Evolutionary conservation across 2,113 vertebrate species (phyloP).

Genomic region (Crypturellus undulatus): DNA sequence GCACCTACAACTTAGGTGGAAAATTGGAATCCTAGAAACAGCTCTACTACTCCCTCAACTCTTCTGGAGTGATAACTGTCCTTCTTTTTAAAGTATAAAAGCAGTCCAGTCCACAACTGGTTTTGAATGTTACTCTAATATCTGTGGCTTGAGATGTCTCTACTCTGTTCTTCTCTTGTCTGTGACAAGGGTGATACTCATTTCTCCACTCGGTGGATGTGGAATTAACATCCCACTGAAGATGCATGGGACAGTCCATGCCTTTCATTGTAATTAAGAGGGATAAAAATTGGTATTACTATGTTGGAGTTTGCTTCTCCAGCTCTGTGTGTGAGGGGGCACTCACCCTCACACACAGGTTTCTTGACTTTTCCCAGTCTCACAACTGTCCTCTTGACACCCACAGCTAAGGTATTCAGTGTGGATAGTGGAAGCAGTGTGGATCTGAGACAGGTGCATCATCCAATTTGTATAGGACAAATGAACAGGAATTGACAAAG

Average conservation of each 20-base stretch:
- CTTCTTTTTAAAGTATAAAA: background rate
- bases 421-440: background rate
- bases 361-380: background rate
- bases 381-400: background rate
- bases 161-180: background rate
- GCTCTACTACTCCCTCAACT: background rate
- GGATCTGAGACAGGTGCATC: background rate
- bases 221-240: background rate
- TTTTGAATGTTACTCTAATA: background rate
- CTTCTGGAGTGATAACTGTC: background rate
- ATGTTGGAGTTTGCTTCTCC: background rate
- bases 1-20: background rate
- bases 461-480: background rate
- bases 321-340: background rate
- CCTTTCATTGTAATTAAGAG: background rate
- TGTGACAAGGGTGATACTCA: background rate
- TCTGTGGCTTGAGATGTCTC: background rate
- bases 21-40: background rate
- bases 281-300: background rate
- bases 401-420: background rate
- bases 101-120: background rate
- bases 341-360: background rate
- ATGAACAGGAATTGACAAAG: background rate
- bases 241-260: background rate
- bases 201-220: background rate